A percentile compares a stretch with the other conserved stretches of the same genome.
phyloP scores from a whole-genome alignment of 2,888 invertebrate species.

The Mimachlamys varia region DNA sequence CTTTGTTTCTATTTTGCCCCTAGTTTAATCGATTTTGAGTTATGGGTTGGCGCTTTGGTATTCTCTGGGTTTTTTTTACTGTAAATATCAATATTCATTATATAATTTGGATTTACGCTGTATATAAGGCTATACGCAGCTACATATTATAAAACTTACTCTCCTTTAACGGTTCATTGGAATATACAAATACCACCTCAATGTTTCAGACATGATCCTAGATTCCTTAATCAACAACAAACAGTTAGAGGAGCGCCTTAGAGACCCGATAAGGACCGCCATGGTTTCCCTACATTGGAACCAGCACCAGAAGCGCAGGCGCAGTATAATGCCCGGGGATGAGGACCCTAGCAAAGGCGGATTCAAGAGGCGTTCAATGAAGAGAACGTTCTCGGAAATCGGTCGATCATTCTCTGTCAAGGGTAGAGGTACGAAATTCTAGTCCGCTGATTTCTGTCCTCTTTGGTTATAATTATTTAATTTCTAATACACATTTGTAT shows the following conservation, averaged over 20 bases:
- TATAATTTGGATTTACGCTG: too few relatives aligned
- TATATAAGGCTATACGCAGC: too few relatives aligned
- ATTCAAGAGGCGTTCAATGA: conserved; percentile 60
- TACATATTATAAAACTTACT: too few relatives aligned
- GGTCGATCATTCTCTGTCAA: conserved; percentile 56
- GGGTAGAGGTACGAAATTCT: conserved; percentile 38
- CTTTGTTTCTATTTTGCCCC: too few relatives aligned
- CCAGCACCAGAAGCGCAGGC: conserved; percentile 89
- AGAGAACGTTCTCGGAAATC: conserved; percentile 62
- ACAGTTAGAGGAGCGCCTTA: conserved; percentile 87
- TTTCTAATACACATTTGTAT: too few relatives aligned
- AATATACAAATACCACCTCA: not conserved
- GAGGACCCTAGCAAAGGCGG: conserved; percentile 54
- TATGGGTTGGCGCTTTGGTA: too few relatives aligned
- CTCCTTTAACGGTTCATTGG: too few relatives aligned
- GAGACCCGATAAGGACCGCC: conserved; percentile 91
- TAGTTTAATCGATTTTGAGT: too few relatives aligned
- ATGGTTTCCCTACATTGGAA: conserved; percentile 94
- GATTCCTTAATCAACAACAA: conserved; percentile 94
- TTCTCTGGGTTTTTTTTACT: too few relatives aligned
- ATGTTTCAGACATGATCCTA: conserved; percentile 88
- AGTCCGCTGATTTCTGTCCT: not conserved
- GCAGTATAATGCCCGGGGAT: conserved; percentile 60
- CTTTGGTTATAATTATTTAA: not conserved
- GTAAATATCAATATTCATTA: too few relatives aligned